These are phyloP conservation scores for Gallinago solitaria DNA, from an alignment of 2,797 vertebrate species.

Conservation along the genomic window DNA sequence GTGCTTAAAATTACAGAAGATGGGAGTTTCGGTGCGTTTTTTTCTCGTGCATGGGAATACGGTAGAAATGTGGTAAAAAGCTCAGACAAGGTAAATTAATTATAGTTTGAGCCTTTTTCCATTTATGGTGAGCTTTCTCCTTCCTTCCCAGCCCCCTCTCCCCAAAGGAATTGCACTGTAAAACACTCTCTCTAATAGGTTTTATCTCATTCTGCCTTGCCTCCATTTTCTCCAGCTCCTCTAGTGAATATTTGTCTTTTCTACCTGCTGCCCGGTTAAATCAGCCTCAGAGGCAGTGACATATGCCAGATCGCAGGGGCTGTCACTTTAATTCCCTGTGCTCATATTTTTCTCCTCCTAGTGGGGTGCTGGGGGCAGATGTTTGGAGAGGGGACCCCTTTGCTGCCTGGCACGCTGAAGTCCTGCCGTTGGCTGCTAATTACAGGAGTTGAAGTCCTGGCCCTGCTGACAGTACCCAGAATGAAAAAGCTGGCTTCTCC, in stretches of 20 bases:
- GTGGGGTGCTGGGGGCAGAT: slow-evolving; percentile 51
- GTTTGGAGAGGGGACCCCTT: slow-evolving; percentile 52
- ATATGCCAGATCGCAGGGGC: slow-evolving; percentile 53
- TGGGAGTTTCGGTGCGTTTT: neutral
- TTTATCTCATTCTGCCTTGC: slow-evolving; percentile 48
- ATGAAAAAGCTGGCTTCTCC: neutral
- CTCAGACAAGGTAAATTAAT: slow-evolving; percentile 58
- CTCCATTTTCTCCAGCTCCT: slow-evolving; percentile 40
- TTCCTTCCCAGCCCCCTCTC: neutral
- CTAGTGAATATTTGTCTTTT: slow-evolving; percentile 56
- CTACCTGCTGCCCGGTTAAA: slow-evolving; percentile 65
- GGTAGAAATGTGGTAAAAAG: neutral
- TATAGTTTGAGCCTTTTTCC: slow-evolving; percentile 9
- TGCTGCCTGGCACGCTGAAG: slow-evolving; percentile 31
- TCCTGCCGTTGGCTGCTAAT: neutral
- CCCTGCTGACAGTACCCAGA: neutral
- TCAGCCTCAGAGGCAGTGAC: slow-evolving; percentile 56
- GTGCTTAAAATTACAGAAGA: neutral
- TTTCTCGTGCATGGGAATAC: neutral
- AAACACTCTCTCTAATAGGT: slow-evolving; percentile 25
- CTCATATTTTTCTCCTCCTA: slow-evolving; percentile 45
- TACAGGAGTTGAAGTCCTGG: neutral
- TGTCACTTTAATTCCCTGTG: slow-evolving; percentile 60
- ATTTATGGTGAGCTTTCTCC: slow-evolving; percentile 54
- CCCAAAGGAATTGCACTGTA: neutral